Percentiles rank a stretch among this genome's conserved stretches.
phyloP scores from a whole-genome alignment of 2,113 vertebrate species.

The Gnathonemus longibarbis region DNA sequence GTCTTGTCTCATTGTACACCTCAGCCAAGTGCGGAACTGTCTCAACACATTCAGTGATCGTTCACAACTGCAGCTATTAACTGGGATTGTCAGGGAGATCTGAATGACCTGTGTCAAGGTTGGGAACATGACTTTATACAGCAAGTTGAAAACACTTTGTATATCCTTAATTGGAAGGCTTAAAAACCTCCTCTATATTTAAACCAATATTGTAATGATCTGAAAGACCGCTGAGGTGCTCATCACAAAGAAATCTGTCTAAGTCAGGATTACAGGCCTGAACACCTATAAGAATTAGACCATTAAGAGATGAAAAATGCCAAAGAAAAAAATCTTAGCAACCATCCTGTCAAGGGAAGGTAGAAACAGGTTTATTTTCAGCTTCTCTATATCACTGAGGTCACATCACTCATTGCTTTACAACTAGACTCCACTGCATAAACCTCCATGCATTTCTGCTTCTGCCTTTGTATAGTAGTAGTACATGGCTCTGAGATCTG shows the following conservation, averaged over 20 bases:
- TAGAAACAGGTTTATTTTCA: slow-evolving; percentile 17
- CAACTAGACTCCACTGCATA: slow-evolving; percentile 14
- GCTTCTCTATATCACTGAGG: slow-evolving; percentile 9
- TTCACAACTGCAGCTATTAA: slow-evolving; percentile 3
- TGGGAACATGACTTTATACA: slow-evolving; percentile 15
- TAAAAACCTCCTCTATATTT: slow-evolving; percentile 7
- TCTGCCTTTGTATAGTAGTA: slow-evolving; percentile 2
- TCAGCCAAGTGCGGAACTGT: neutral
- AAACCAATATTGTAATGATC: neutral
- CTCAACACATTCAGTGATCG: neutral
- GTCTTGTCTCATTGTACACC: neutral
- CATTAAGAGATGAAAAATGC: slow-evolving; percentile 12
- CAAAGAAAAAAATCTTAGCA: slow-evolving; percentile 3
- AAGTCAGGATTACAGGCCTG: neutral
- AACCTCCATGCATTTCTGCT: slow-evolving; percentile 11
- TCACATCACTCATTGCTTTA: slow-evolving; percentile 7
- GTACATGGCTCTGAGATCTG: slow-evolving; percentile 12
- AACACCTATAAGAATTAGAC: slow-evolving; percentile 11
- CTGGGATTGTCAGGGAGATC: neutral
- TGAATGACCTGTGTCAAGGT: slow-evolving; percentile 3
- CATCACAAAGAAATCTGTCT: neutral
- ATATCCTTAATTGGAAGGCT: slow-evolving; percentile 18
- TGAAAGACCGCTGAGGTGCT: neutral
- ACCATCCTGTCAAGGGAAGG: slow-evolving; percentile 3
- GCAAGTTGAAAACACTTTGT: slow-evolving; percentile 4